Base-by-base conservation (phyloP, 2,113 vertebrate species). In the Micromys minutus region DNA sequence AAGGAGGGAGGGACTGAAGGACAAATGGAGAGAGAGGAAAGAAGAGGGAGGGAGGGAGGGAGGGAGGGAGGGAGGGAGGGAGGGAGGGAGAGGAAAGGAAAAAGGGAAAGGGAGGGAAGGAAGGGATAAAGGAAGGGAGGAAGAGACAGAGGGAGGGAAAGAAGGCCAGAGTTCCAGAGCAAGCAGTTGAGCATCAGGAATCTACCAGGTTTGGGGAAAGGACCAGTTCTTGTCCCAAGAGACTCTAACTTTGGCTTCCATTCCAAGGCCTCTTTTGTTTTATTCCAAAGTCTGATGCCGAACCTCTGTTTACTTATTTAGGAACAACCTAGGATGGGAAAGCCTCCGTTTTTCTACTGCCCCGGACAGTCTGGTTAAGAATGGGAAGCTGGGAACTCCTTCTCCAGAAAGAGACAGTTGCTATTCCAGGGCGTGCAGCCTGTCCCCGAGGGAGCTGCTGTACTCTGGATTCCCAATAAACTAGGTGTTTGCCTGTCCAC, bases 161-260 rank as follows among this genome's bases (percentile, higher is more conserved):
- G 9, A 29, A 63, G 63, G 1, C 11, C 7, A 52, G 50, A 65
- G 59, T 8, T 61, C 59, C 24, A 42, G 47, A 79, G 15, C 0
- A 16, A 72, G 52, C 24, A 80, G 26, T 34, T 74, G 76, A 92
- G 75, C 61, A 59, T 81, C 67, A 84, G 87, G 94, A 94, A 85
- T 29, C 72, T 26, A 91, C 75, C 87, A 26, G 2, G 4, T 71
- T 93, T 77, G 39, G 17, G 86, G 39, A 71, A 89, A 91, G 86
- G 94, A 90, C 36, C 45, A 89, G 92, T 91, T 94, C 80, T 87
- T 74, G 52, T 81, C 91, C 95, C 91, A 90, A 87, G 75, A 76
- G 10, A 1, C 95, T 93, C 59, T 93, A 94, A 97, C 96, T 95
- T 95, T 96, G 57, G 91, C 59, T 96, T 94, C 76, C 88, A 15